A percentile compares a stretch with the other conserved stretches of the same genome.
Conservation (phyloP, 2,797 vertebrate genomes). For the Xyrichtys novacula region DNA sequence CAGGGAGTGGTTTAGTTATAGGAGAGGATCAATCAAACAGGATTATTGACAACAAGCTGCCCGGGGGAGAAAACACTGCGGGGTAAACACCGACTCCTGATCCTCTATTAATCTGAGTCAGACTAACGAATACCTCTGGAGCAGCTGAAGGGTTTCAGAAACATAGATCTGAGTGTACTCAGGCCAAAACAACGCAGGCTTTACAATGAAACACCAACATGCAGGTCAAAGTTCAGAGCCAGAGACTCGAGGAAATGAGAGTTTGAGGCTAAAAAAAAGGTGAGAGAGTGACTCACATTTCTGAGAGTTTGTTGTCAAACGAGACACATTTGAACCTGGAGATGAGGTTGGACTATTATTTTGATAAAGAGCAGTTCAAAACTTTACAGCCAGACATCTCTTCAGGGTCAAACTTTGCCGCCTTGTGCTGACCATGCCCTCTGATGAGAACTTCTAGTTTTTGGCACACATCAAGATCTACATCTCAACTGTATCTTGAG, state of each 20-base stretch:
- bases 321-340: not conserved
- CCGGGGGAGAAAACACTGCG: conserved; percentile 17
- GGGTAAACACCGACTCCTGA: conserved; percentile 23
- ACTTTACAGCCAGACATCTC: no score
- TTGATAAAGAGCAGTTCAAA: no score
- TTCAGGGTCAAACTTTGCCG: no score
- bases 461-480: no score
- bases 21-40: conserved; percentile 39
- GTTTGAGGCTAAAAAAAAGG: conserved; percentile 13
- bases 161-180: conserved; percentile 31
- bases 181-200: conserved; percentile 23
- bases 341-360: conserved; percentile 16
- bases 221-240: conserved; percentile 41
- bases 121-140: conserved; percentile 44
- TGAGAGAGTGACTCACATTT: conserved; percentile 17
- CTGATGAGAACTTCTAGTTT: no score
- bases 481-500: no score
- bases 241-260: conserved; percentile 3
- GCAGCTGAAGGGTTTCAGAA: conserved; percentile 21
- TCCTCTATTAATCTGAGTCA: conserved; percentile 40
- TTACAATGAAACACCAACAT: conserved; percentile 20
- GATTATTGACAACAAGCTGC: conserved; percentile 46
- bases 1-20: conserved; percentile 4
- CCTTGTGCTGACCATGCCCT: no score
- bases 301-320: conserved; percentile 26